These are phyloP conservation scores for Phengaris alcon DNA, from an alignment of 2,888 invertebrate genomes.

Conservation along the genomic window DNA sequence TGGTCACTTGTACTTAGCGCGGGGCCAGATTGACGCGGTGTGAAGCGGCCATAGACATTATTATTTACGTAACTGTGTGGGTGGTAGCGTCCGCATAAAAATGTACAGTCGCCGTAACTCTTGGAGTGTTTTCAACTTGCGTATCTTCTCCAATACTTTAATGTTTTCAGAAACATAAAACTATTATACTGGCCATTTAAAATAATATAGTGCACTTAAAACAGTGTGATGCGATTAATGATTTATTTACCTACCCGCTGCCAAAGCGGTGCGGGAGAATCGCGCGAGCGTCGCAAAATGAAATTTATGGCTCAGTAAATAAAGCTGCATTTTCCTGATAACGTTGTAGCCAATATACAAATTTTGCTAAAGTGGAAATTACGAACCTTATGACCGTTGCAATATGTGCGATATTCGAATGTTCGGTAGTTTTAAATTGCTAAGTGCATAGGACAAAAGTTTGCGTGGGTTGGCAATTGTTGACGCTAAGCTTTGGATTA, in stretches of 20 bases:
- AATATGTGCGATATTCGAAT: slow-evolving; percentile 1
- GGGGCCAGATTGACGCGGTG: too few species aligned
- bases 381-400: neutral
- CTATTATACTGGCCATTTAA: slow-evolving; percentile 6
- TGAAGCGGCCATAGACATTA: too few species aligned
- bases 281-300: neutral
- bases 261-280: neutral
- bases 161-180: slow-evolving; percentile 23
- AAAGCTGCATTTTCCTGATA: slow-evolving; percentile 10
- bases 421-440: neutral
- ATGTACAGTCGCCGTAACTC: neutral
- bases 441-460: slow-evolving; percentile 29
- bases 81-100: neutral
- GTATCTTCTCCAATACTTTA: neutral
- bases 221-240: slow-evolving; percentile 22
- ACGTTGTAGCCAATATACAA: neutral
- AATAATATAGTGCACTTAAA: slow-evolving; percentile 23
- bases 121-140: neutral
- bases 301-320: slow-evolving; percentile 6
- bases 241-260: slow-evolving; percentile 11
- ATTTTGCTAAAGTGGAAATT: neutral
- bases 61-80: neutral
- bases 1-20: too few species aligned
- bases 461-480: slow-evolving; percentile 30
- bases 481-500: neutral